Conservation (phyloP, 1,140 invertebrate genomes). For the Caenorhabditis latens region DNA sequence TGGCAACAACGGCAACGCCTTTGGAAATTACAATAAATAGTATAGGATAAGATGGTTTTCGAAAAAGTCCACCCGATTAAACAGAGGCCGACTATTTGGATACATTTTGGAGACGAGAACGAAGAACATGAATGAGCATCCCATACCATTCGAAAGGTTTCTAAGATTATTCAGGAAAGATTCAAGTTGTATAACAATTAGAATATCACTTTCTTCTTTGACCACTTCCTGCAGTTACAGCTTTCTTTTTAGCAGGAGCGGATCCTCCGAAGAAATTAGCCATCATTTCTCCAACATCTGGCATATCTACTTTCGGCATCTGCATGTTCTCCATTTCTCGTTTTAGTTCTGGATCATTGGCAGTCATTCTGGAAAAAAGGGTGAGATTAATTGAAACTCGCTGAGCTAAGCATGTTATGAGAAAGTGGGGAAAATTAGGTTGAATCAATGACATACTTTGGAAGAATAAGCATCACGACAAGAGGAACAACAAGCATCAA, state of each 20-base stretch:
- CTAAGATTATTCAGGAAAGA: not conserved
- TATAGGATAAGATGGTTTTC: not conserved
- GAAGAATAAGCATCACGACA: constrained; percentile 79
- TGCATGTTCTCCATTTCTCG: constrained; percentile 72
- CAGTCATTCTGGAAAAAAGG: constrained; percentile 75
- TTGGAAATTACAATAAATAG: not conserved
- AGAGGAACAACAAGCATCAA: constrained; percentile 80
- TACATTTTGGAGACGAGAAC: not conserved
- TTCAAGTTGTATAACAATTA: not conserved
- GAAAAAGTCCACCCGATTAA: not conserved
- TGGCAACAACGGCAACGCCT: too few relatives aligned
- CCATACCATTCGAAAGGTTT: not conserved
- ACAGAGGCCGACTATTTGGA: not conserved
- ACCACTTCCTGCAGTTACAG: constrained; percentile 12
- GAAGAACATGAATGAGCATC: not conserved
- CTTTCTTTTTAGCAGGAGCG: constrained; percentile 43
- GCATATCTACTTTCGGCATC: constrained; percentile 69
- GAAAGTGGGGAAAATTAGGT: not conserved
- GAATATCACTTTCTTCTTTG: constrained; percentile 10
- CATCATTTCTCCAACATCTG: constrained; percentile 72
- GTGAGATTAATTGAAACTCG: not conserved
- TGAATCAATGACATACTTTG: constrained; percentile 74
- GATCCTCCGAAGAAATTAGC: constrained; percentile 68
- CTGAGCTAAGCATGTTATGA: not conserved
- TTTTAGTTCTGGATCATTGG: constrained; percentile 80